Evolutionary conservation across 2,888 invertebrate genomes (phyloP), one percentile per base, ranked within the genome.

Genomic region (Macrosoma leucophasiata): DNA sequence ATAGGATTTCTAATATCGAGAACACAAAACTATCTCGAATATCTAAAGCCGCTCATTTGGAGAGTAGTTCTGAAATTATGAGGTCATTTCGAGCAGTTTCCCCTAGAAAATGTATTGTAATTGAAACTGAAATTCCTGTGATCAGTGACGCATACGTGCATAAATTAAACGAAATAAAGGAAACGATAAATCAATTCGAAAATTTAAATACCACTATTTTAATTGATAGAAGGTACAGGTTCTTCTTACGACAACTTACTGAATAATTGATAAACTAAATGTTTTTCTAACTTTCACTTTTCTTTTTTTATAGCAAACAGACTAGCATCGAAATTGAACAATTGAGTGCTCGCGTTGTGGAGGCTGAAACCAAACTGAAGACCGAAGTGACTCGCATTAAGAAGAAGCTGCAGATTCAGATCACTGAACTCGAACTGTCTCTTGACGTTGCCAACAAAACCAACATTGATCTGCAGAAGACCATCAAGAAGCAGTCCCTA

Each of bases 381-480:
- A 92, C 96, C 62, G 97, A 98, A 84, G 95, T 98, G 36, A 89
- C 91, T 51, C 95, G 97, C 85, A 94, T 98, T 87, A 97, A 97
- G 93, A 98, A 98, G 96, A 98, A 98, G 93, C 87, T 97, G 75
- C 97, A 97, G 86, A 94, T 97, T 73, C 96, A 96, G 69, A 97
- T 98, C 84, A 97, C 97, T 60, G 97, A 98, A 81, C 87, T 98
- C 67, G 97, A 97, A 81, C 90, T 97, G 87, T 94, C 96, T 35
- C 90, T 99, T 81, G 98, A 98, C 85, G 95, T 96, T 58, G 95
- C 97, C 86, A 98, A 98, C 90, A 96, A 98, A 88, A 96, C 93
- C 86, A 97, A 97, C 88, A 92, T 97, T 68, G 96, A 97, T 73
- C 88, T 97, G 73, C 97, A 97, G 86, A 96, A 97, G 89, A 94